These are phyloP conservation scores for Ceratina calcarata DNA, from an alignment of 1,140 invertebrate genomes.

Conservation along the genomic window DNA sequence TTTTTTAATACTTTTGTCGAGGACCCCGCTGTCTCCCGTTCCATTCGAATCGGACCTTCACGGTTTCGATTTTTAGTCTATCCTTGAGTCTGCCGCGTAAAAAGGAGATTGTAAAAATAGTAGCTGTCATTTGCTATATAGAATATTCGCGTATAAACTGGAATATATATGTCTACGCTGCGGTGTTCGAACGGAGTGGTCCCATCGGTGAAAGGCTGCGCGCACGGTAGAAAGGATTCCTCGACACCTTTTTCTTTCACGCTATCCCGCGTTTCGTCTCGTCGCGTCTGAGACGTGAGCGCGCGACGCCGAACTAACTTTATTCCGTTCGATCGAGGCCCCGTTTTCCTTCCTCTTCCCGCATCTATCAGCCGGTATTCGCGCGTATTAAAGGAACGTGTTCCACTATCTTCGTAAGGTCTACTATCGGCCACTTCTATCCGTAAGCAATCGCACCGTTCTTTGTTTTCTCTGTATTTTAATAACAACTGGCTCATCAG, in stretches of 20 bases:
- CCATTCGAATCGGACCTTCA: background rate
- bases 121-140: too few species aligned
- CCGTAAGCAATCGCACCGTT: too few species aligned
- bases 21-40: background rate
- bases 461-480: background rate
- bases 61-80: background rate
- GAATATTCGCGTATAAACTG: too few species aligned
- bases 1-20: slow-evolving; percentile 38
- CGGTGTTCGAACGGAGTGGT: background rate
- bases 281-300: background rate
- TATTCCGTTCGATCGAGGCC: slow-evolving; percentile 22
- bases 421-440: too few species aligned
- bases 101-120: background rate
- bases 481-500: slow-evolving; percentile 6
- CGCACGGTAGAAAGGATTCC: slow-evolving; percentile 29
- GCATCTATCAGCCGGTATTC: background rate
- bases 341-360: background rate
- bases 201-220: slow-evolving; percentile 41
- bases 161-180: too few species aligned
- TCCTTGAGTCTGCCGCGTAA: background rate
- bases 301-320: slow-evolving; percentile 15
- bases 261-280: slow-evolving; percentile 29
- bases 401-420: too few species aligned
- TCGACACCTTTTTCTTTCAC: slow-evolving; percentile 27
- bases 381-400: background rate